Evolutionary conservation across 2,888 invertebrate genomes (phyloP).

Genomic region (Bombylius discolor): DNA sequence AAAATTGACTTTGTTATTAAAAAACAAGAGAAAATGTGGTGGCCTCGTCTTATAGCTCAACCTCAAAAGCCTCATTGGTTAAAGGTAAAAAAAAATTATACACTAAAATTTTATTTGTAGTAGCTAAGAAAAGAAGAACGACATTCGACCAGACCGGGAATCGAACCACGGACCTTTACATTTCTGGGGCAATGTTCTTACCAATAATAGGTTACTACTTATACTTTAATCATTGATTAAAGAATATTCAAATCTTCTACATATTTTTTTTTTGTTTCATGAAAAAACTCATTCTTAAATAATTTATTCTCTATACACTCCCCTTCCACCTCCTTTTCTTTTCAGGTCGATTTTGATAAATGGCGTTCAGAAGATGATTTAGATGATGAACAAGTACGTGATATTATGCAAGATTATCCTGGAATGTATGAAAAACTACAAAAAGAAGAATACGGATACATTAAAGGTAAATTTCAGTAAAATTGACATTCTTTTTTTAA

Average conservation of each 20-base stretch:
- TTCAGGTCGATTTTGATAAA: conserved; percentile 74
- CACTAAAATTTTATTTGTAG: background rate
- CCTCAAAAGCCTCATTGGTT: conserved; percentile 83
- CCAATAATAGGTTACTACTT: too few relatives aligned
- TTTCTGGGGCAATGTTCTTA: too few relatives aligned
- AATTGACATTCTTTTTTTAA: background rate
- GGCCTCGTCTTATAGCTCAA: conserved; percentile 71
- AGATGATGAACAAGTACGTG: conserved; percentile 53
- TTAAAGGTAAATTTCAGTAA: conserved; percentile 44
- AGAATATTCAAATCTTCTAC: too few relatives aligned
- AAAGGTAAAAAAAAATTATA: conserved; percentile 40
- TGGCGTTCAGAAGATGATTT: conserved; percentile 66
- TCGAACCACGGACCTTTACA: too few relatives aligned
- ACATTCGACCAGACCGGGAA: too few relatives aligned
- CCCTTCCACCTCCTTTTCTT: background rate
- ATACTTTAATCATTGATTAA: too few relatives aligned
- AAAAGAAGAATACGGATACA: conserved; percentile 64
- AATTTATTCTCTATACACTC: background rate
- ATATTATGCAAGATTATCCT: conserved; percentile 65
- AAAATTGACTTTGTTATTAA: conserved; percentile 61
- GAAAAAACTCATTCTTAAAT: background rate
- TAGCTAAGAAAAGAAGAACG: too few relatives aligned
- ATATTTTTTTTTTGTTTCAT: background rate
- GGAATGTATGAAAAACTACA: conserved; percentile 59
- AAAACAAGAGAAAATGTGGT: conserved; percentile 58